Percentiles rank a stretch among this genome's conserved stretches.
These are phyloP conservation scores for Podargus strigoides DNA, from an alignment of 2,797 vertebrate species.

Conservation along the genomic window DNA sequence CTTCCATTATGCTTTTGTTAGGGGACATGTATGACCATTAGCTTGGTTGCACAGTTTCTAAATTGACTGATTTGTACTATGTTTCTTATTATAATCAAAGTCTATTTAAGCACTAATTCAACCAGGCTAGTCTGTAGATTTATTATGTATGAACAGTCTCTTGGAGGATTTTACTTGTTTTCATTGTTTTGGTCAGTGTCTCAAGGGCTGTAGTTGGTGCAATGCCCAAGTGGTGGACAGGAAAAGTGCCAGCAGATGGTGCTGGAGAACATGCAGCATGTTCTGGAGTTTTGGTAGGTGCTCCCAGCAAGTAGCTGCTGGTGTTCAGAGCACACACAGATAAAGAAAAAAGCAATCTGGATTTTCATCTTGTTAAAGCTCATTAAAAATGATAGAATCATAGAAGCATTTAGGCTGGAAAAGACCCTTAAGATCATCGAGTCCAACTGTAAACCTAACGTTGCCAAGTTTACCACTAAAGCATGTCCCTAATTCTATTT, in stretches of 20 bases:
- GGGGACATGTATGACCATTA: not conserved
- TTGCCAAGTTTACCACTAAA: not conserved
- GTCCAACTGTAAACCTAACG: not conserved
- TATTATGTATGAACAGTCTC: not conserved
- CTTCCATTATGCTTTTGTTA: not conserved
- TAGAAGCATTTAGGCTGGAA: not conserved
- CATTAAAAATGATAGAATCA: not conserved
- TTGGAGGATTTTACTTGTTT: not conserved
- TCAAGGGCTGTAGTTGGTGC: not conserved
- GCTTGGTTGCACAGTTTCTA: not conserved
- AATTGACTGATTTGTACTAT: not conserved
- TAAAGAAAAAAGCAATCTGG: not conserved
- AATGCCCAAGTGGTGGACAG: not conserved
- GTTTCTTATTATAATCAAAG: not conserved
- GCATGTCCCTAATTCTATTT: not conserved
- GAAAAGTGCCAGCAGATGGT: constrained; percentile 25
- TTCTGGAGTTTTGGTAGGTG: not conserved
- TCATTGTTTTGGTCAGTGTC: not conserved
- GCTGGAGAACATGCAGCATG: not conserved
- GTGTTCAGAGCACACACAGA: not conserved
- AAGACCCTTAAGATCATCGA: not conserved
- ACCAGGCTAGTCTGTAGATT: not conserved
- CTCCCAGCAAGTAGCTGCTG: not conserved
- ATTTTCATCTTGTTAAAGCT: not conserved
- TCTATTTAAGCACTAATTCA: not conserved